Evolutionary conservation across 2,888 invertebrate species (phyloP), one percentile per base, ranked within the genome.

Genomic region (Bursaphelenchus okinawaensis): DNA sequence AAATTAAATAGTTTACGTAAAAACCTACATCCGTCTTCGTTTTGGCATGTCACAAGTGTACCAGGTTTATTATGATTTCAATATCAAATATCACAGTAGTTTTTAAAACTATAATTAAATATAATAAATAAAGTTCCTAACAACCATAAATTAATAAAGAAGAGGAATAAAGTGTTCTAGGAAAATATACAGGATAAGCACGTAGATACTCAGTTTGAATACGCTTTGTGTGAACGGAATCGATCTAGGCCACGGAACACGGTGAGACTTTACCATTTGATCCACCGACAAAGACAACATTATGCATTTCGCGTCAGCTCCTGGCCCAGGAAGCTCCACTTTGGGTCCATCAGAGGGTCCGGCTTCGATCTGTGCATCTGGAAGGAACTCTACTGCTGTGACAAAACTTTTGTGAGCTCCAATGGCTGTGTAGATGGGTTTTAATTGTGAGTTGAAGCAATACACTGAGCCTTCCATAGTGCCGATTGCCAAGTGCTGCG

Each of bases 371-470:
- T 59, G 51, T 9, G 66, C 78, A 27, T 79, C 71, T 0, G 92
- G 91, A 77, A 95, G 86, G 86, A 98, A 96, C 86, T 91, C 90
- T 75, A 98, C 86, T 12, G 93, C 94, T 60, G 96, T 96, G 70
- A 98, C 91, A 86, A 98, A 98, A 89, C 93, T 93, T 80, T 19
- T 22, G 55, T 72, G 73, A 26, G 55, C 19, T 27, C 64, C 57
- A 27, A 20, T 22, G 16, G 64, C 31, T 27, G 52, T 55, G 28
- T 63, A 62, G 27, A 75, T 24, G 8, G 23, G 29, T 19, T 31
- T n/a, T 4, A 71, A 26, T 7, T 65, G 65, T 9, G 72, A 69
- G 50, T 73, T 73, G 29, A 62, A 83, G 1, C 84, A 81, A 28
- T 81, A 79, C 4, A 85, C 83, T 72, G 83, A 83, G n/a, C 85